A percentile compares a stretch with the other conserved stretches of the same genome.
phyloP scores from a whole-genome alignment of 2,888 invertebrate genomes.

The Scaptomyza reducta region DNA sequence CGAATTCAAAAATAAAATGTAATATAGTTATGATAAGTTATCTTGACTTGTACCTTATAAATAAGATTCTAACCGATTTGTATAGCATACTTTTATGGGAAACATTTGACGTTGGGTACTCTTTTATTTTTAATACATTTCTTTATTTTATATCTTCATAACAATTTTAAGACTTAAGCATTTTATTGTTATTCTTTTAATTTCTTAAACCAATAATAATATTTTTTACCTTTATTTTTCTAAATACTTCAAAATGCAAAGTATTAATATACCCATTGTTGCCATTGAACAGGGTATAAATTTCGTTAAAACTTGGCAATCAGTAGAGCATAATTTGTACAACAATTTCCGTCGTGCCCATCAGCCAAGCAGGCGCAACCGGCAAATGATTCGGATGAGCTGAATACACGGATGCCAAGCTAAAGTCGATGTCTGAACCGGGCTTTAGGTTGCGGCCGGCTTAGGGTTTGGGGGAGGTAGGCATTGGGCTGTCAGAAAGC shows the following conservation, averaged over 20 bases:
- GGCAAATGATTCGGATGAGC: slow-evolving; percentile 24
- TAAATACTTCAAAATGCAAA: neutral
- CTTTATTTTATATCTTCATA: too few relatives aligned
- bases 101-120: too few relatives aligned
- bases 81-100: neutral
- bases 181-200: neutral
- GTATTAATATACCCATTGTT: neutral
- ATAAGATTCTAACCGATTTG: too few relatives aligned
- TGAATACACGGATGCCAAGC: slow-evolving; percentile 35
- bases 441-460: neutral
- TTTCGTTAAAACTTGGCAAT: slow-evolving; percentile 48
- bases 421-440: slow-evolving; percentile 6
- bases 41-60: too few relatives aligned
- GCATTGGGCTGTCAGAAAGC: slow-evolving; percentile 26
- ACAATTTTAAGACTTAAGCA: neutral
- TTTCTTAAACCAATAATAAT: neutral
- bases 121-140: too few relatives aligned
- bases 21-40: too few relatives aligned
- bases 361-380: slow-evolving; percentile 18
- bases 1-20: neutral
- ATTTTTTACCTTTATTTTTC: neutral
- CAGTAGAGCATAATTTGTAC: slow-evolving; percentile 66
- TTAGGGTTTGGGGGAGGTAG: neutral
- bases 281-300: slow-evolving; percentile 16
- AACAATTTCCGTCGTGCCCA: slow-evolving; percentile 60